Conservation (phyloP, 2,113 vertebrate species). For the Microtus montanus region DNA sequence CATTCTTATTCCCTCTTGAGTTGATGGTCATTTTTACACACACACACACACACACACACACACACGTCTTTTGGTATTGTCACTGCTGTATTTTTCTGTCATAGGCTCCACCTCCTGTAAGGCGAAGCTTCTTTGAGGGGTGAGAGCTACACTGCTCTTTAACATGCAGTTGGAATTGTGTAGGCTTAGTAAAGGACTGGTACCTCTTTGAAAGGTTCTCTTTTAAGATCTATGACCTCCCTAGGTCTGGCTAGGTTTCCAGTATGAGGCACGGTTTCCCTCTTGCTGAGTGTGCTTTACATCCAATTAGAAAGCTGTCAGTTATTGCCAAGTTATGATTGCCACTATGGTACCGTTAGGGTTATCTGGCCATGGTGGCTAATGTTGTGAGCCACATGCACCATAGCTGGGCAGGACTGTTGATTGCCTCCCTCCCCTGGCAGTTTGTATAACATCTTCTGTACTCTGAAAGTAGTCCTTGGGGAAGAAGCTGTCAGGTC, state of each 20-base stretch:
- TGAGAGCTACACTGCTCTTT: background rate
- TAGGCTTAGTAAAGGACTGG: background rate
- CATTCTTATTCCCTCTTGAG: background rate
- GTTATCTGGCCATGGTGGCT: background rate
- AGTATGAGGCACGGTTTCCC: background rate
- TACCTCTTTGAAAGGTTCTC: too few species aligned
- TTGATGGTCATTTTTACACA: background rate
- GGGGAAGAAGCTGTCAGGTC: background rate
- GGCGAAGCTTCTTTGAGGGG: background rate
- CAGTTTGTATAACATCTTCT: background rate
- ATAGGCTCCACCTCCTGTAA: background rate
- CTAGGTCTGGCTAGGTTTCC: background rate
- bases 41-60: background rate
- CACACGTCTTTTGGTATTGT: background rate
- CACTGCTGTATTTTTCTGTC: background rate
- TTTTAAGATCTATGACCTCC: background rate
- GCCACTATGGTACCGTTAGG: background rate
- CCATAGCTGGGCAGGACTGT: background rate
- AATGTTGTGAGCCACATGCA: background rate
- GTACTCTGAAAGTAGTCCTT: background rate
- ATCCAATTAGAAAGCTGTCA: background rate
- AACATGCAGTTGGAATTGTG: background rate
- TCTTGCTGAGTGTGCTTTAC: background rate
- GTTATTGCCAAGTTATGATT: background rate
- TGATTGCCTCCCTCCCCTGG: background rate